A percentile compares a stretch with the other conserved stretches of the same genome.
phyloP scores from a whole-genome alignment of 2,113 vertebrate species.

The Hypomesus transpacificus region DNA sequence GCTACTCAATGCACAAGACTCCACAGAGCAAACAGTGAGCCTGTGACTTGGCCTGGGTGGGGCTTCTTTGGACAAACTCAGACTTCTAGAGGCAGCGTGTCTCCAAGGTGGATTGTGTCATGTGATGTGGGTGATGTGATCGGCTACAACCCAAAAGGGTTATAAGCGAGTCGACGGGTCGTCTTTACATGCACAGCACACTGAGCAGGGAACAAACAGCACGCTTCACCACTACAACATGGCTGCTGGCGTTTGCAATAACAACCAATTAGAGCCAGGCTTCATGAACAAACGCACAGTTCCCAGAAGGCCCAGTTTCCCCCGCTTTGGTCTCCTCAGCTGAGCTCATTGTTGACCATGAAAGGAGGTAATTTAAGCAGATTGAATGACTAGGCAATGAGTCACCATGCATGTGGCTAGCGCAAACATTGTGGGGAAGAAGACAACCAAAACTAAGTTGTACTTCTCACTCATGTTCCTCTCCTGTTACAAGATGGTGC shows the following conservation, averaged over 20 bases:
- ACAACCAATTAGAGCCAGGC: slow-evolving; percentile 67
- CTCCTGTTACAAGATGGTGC: slow-evolving; percentile 46
- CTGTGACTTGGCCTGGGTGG: slow-evolving; percentile 55
- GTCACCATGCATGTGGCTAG: slow-evolving; percentile 64
- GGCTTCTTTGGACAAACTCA: slow-evolving; percentile 46
- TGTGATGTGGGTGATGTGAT: slow-evolving; percentile 18
- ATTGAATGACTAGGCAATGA: slow-evolving; percentile 68
- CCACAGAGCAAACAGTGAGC: slow-evolving; percentile 59
- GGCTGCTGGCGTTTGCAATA: slow-evolving; percentile 63
- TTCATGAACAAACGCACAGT: slow-evolving; percentile 67
- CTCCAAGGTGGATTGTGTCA: slow-evolving; percentile 9
- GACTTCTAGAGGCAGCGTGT: slow-evolving; percentile 6
- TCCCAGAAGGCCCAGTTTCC: slow-evolving; percentile 60
- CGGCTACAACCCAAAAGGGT: neutral
- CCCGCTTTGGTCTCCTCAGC: slow-evolving; percentile 61
- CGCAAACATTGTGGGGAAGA: slow-evolving; percentile 58
- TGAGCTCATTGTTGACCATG: slow-evolving; percentile 76
- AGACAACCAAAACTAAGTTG: slow-evolving; percentile 45
- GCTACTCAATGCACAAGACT: slow-evolving; percentile 64
- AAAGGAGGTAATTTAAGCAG: slow-evolving; percentile 75
- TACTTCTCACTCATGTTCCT: slow-evolving; percentile 51
- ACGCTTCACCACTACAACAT: slow-evolving; percentile 54
- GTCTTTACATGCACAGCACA: slow-evolving; percentile 27
- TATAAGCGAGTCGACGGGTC: neutral
- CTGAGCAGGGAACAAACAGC: slow-evolving; percentile 34